Percentiles rank a stretch among this genome's conserved stretches.
phyloP scores from a whole-genome alignment of 2,888 invertebrate species.

The Cyrtodaria siliqua region DNA sequence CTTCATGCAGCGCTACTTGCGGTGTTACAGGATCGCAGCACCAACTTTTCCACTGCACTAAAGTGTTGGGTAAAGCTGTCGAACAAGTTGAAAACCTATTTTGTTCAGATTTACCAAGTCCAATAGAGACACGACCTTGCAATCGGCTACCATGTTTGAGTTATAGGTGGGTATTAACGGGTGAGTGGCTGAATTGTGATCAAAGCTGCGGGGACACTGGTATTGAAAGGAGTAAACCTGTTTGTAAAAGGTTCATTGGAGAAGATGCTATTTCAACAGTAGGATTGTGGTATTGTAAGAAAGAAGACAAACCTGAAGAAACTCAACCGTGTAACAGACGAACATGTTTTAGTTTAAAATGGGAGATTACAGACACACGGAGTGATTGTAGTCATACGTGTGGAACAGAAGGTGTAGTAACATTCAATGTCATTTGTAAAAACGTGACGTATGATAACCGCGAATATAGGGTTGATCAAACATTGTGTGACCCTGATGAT shows the following conservation, averaged over 20 bases:
- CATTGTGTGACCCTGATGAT: constrained; percentile 36
- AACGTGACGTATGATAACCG: constrained; percentile 60
- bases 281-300: constrained; percentile 46
- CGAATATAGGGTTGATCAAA: constrained; percentile 37
- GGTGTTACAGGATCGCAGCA: constrained; percentile 59
- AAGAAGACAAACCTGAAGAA: constrained; percentile 42
- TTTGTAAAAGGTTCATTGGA: constrained; percentile 28
- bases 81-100: constrained; percentile 41
- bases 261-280: constrained; percentile 22
- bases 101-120: constrained; percentile 51
- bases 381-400: constrained; percentile 57
- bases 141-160: constrained; percentile 55
- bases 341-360: constrained; percentile 51
- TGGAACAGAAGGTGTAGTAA: constrained; percentile 36
- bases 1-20: constrained; percentile 65
- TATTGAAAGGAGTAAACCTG: constrained; percentile 26
- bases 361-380: constrained; percentile 52
- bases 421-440: constrained; percentile 52
- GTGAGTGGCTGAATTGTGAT: constrained; percentile 54
- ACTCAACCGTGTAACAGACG: constrained; percentile 59
- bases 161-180: constrained; percentile 45
- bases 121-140: constrained; percentile 61
- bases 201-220: constrained; percentile 63
- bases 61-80: constrained; percentile 21
- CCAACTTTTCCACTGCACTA: constrained; percentile 54